Evolutionary conservation across 2,797 vertebrate genomes (phyloP).

Genomic region (Danio jaintianensis): DNA sequence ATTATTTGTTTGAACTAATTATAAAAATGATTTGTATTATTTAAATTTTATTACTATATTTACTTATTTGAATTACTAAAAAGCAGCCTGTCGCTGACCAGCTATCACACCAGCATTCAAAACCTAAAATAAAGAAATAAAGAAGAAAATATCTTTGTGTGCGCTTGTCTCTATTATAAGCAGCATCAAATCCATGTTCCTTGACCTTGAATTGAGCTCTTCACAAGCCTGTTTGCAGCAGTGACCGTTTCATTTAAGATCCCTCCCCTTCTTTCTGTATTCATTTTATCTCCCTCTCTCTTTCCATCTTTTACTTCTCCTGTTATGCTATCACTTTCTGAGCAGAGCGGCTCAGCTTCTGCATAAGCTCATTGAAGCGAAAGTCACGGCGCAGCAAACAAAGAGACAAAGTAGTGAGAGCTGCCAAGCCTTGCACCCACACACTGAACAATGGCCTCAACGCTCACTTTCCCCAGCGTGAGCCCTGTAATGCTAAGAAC

Average conservation of each 20-base stretch:
- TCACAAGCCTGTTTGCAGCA: constrained; percentile 43
- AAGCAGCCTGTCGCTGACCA: background rate
- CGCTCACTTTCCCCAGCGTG: constrained; percentile 38
- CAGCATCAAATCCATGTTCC: background rate
- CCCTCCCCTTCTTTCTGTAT: constrained; percentile 50
- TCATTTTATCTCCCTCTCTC: constrained; percentile 47
- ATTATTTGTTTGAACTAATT: too few relatives aligned
- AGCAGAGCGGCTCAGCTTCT: constrained; percentile 62
- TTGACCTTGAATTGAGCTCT: constrained; percentile 23
- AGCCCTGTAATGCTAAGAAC: constrained; percentile 55
- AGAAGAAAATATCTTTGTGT: background rate
- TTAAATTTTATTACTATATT: too few relatives aligned
- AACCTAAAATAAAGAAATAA: background rate
- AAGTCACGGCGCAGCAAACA: constrained; percentile 33
- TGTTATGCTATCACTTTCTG: constrained; percentile 56
- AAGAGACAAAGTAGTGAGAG: constrained; percentile 64
- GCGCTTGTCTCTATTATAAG: background rate
- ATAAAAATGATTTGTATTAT: too few relatives aligned
- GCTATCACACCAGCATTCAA: background rate
- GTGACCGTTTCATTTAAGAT: constrained; percentile 24
- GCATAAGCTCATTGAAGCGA: constrained; percentile 53
- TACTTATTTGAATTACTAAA: too few relatives aligned
- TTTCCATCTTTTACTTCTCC: constrained; percentile 44
- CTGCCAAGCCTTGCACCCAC: constrained; percentile 70
- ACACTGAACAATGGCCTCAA: constrained; percentile 56